A percentile compares a stretch with the other conserved stretches of the same genome.
phyloP scores from a whole-genome alignment of 2,888 invertebrate species.

The Pegoplata infirma region DNA sequence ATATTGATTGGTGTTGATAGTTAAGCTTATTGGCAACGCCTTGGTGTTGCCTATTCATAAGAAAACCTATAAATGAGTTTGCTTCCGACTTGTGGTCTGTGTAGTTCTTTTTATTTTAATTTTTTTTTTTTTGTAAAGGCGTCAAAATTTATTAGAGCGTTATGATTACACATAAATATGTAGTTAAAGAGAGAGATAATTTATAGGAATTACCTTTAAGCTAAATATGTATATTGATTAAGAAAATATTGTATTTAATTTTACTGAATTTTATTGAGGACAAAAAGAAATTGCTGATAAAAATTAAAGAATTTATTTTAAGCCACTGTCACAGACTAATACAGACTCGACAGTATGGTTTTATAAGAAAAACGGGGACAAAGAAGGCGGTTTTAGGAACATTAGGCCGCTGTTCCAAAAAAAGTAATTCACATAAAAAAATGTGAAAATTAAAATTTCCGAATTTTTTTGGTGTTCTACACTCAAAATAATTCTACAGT shows the following conservation, averaged over 20 bases:
- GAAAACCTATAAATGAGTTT: slow-evolving; percentile 62
- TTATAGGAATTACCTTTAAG: slow-evolving; percentile 57
- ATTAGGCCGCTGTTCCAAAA: too few relatives aligned
- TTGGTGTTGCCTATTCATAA: slow-evolving; percentile 59
- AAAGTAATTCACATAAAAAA: too few relatives aligned
- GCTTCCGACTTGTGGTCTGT: slow-evolving; percentile 64
- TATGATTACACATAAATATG: slow-evolving; percentile 66
- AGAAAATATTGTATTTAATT: slow-evolving; percentile 46
- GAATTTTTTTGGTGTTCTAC: too few relatives aligned
- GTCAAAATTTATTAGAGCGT: slow-evolving; percentile 72
- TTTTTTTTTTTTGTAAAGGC: slow-evolving; percentile 65
- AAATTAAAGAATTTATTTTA: too few relatives aligned
- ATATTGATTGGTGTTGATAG: slow-evolving; percentile 68
- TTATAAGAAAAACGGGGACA: too few relatives aligned
- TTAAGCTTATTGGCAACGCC: slow-evolving; percentile 64
- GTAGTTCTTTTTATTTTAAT: slow-evolving; percentile 27
- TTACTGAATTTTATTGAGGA: slow-evolving; percentile 48
- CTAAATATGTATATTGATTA: slow-evolving; percentile 59
- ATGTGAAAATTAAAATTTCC: too few relatives aligned
- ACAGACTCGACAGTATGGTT: too few relatives aligned
- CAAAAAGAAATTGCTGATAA: slow-evolving; percentile 49
- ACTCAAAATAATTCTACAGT: too few relatives aligned
- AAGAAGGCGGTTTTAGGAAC: too few relatives aligned
- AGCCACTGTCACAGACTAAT: too few relatives aligned
- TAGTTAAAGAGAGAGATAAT: slow-evolving; percentile 57